Conservation (phyloP, 2,113 vertebrate species). For the Dicaeum eximium region DNA sequence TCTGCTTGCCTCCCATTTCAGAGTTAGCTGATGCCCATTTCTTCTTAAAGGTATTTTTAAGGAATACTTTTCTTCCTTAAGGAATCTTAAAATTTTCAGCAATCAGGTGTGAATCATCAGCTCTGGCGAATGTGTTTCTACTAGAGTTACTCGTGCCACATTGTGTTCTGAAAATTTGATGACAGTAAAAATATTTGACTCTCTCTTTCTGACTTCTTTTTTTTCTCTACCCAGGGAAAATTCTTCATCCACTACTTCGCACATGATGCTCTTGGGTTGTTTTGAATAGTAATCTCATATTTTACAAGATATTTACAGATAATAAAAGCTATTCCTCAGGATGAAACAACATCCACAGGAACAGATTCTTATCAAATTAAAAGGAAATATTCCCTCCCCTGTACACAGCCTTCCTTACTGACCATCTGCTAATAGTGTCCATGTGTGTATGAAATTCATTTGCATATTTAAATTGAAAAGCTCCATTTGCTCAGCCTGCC, state of each 20-base stretch:
- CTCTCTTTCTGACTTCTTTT: not conserved
- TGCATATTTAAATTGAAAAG: constrained; percentile 36
- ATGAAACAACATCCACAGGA: not conserved
- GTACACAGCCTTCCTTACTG: not conserved
- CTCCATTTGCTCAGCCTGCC: constrained; percentile 9
- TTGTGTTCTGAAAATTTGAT: not conserved
- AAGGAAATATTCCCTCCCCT: not conserved
- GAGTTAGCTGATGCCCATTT: not conserved
- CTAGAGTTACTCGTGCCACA: not conserved
- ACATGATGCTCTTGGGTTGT: not conserved
- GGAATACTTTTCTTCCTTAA: not conserved
- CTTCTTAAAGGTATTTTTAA: not conserved
- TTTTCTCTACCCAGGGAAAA: not conserved
- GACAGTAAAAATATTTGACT: not conserved
- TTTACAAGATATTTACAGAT: not conserved
- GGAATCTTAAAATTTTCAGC: not conserved
- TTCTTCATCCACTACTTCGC: not conserved
- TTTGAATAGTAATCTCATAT: not conserved
- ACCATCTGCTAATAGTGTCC: not conserved
- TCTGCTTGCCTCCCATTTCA: not conserved
- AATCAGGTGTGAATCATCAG: not conserved
- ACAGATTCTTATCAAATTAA: not conserved
- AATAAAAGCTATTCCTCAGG: not conserved
- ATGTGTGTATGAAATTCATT: constrained; percentile 10
- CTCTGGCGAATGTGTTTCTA: not conserved